Conservation (phyloP, 2,888 invertebrate genomes). For the Rhynchonema sp. region DNA sequence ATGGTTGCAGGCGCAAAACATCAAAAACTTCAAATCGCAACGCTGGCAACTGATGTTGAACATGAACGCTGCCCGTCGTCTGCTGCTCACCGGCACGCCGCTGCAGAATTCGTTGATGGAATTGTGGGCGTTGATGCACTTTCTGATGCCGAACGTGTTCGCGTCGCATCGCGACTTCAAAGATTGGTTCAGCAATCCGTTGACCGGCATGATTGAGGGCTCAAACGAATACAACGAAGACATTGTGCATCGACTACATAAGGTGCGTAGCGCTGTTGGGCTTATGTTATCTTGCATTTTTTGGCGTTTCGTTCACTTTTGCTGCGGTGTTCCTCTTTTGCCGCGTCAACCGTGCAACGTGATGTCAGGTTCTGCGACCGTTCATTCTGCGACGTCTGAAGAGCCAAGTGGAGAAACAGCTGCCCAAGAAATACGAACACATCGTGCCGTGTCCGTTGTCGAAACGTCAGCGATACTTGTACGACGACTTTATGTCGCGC, state of each 20-base stretch:
- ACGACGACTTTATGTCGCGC: slow-evolving; percentile 97
- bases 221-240: slow-evolving; percentile 72
- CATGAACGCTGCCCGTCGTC: slow-evolving; percentile 71
- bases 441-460: slow-evolving; percentile 78
- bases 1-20: slow-evolving; percentile 65
- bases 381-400: slow-evolving; percentile 78
- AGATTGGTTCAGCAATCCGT: slow-evolving; percentile 95
- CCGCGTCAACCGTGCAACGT: too few species aligned
- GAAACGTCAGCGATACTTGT: slow-evolving; percentile 81
- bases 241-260: slow-evolving; percentile 67
- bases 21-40: slow-evolving; percentile 97
- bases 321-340: not conserved
- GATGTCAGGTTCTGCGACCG: slow-evolving; percentile 57
- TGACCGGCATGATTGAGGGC: slow-evolving; percentile 85
- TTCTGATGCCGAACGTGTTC: slow-evolving; percentile 89
- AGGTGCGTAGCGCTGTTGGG: slow-evolving; percentile 39
- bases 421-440: slow-evolving; percentile 90
- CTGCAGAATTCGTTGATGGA: slow-evolving; percentile 74
- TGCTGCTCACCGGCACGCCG: slow-evolving; percentile 52
- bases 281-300: too few species aligned
- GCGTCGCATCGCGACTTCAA: slow-evolving; percentile 81
- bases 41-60: slow-evolving; percentile 90
- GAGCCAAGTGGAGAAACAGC: slow-evolving; percentile 83
- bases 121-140: slow-evolving; percentile 93
- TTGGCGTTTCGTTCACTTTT: not conserved